These are phyloP conservation scores for Pygmarrhopalites habei DNA, from an alignment of 1,140 invertebrate species.

Conservation along the genomic window DNA sequence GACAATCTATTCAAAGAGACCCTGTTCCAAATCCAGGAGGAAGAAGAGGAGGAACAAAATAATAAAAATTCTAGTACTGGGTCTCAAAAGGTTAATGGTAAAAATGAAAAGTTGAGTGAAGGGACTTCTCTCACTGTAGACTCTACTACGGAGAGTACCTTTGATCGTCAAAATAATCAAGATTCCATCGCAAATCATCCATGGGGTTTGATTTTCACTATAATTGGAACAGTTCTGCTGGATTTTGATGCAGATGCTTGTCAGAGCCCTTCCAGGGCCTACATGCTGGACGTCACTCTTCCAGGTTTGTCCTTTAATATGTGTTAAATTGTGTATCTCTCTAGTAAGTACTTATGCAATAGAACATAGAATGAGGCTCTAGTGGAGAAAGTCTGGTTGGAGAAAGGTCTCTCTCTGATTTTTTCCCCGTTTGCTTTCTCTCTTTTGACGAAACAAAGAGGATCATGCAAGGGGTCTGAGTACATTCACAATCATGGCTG, in stretches of 20 bases:
- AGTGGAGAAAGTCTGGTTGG: too few relatives aligned
- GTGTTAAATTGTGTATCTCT: too few relatives aligned
- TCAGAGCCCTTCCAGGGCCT: constrained; percentile 86
- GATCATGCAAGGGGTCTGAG: constrained; percentile 87
- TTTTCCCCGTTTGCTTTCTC: too few relatives aligned
- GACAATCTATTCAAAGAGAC: neutral
- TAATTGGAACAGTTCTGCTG: constrained; percentile 83
- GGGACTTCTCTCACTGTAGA: too few relatives aligned
- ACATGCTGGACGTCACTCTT: constrained; percentile 82
- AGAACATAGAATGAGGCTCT: too few relatives aligned
- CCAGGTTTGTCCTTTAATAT: constrained; percentile 64
- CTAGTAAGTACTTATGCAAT: too few relatives aligned
- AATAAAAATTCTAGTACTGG: too few relatives aligned
- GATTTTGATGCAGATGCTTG: constrained; percentile 95
- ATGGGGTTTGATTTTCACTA: constrained; percentile 85
- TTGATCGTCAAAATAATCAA: constrained; percentile 1
- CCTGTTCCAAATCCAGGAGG: neutral
- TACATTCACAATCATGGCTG: constrained; percentile 94
- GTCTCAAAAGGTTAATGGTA: too few relatives aligned
- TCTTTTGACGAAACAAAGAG: constrained; percentile 53
- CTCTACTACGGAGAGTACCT: too few relatives aligned
- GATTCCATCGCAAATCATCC: constrained; percentile 49
- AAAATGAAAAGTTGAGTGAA: neutral
- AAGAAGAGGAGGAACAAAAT: too few relatives aligned
- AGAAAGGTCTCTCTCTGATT: too few relatives aligned